Conservation (phyloP, 2,113 vertebrate genomes). For the Solea senegalensis region DNA sequence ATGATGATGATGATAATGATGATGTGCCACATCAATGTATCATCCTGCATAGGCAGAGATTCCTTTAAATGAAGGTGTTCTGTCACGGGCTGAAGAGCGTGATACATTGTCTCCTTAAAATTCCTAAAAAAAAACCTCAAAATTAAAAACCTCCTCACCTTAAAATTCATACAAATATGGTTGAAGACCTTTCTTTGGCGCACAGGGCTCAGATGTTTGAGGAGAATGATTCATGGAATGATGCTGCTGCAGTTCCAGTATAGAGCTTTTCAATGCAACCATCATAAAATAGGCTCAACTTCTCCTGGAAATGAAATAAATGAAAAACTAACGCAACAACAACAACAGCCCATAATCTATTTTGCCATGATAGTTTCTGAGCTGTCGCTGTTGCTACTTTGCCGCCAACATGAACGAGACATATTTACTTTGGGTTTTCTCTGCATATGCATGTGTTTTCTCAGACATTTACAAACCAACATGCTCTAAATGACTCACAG, state of each 20-base stretch:
- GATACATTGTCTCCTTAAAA: too few species aligned
- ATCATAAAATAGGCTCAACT: neutral
- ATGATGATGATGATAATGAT: conserved; percentile 43
- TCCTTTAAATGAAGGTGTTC: too few species aligned
- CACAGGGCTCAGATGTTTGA: neutral
- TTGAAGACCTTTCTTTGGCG: conserved; percentile 16
- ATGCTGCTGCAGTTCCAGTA: neutral
- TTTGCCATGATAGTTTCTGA: neutral
- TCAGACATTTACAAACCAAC: conserved; percentile 18
- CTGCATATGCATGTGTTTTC: conserved; percentile 28
- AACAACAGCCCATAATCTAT: neutral
- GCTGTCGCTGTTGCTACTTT: neutral
- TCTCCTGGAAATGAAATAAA: neutral
- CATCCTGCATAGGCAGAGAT: too few species aligned
- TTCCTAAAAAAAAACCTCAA: too few species aligned
- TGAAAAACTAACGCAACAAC: neutral
- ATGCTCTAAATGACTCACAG: conserved; percentile 56
- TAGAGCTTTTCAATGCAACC: neutral
- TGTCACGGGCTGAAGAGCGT: too few species aligned
- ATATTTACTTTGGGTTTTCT: neutral
- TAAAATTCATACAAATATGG: conserved; percentile 34
- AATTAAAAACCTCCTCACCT: too few species aligned
- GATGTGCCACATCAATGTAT: conserved; percentile 1
- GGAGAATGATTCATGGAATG: conserved; percentile 12
- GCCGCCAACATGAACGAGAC: neutral